Percentiles rank a stretch among this genome's conserved stretches.
Conservation (phyloP, 2,113 vertebrate genomes). For the Myrmecobius fasciatus region DNA sequence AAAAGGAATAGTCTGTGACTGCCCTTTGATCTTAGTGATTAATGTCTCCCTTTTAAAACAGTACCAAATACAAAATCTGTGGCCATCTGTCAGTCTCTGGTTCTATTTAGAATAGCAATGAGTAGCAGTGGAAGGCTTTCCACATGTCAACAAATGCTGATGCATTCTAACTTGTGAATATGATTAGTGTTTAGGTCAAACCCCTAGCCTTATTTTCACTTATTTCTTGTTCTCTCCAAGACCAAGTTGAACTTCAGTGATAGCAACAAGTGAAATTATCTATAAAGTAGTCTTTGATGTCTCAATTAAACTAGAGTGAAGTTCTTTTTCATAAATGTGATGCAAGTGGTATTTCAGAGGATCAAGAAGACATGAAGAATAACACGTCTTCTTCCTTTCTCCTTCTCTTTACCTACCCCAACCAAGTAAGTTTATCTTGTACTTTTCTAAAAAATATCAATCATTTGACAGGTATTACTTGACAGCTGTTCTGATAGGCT, state of each 20-base stretch:
- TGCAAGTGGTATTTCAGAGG: neutral
- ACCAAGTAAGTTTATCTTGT: neutral
- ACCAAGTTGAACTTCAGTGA: neutral
- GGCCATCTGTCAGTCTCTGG: neutral
- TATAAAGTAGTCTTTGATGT: neutral
- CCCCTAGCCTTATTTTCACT: neutral
- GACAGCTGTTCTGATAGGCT: neutral
- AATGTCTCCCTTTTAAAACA: neutral
- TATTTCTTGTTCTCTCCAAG: neutral
- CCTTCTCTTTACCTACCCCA: neutral
- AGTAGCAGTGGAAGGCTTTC: neutral
- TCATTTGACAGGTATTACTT: neutral
- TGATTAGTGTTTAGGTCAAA: neutral
- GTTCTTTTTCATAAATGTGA: neutral
- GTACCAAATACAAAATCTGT: neutral
- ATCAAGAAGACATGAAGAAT: neutral
- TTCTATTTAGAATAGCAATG: neutral
- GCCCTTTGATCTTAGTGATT: neutral
- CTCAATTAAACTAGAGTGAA: neutral
- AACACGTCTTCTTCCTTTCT: neutral
- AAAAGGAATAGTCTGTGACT: neutral
- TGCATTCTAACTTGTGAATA: neutral
- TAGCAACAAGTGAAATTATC: neutral
- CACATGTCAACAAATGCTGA: neutral
- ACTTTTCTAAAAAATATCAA: neutral